Evolutionary conservation across 1,140 invertebrate genomes (phyloP), one percentile per base, ranked within the genome.

Genomic region (Harlomillsia oculata): DNA sequence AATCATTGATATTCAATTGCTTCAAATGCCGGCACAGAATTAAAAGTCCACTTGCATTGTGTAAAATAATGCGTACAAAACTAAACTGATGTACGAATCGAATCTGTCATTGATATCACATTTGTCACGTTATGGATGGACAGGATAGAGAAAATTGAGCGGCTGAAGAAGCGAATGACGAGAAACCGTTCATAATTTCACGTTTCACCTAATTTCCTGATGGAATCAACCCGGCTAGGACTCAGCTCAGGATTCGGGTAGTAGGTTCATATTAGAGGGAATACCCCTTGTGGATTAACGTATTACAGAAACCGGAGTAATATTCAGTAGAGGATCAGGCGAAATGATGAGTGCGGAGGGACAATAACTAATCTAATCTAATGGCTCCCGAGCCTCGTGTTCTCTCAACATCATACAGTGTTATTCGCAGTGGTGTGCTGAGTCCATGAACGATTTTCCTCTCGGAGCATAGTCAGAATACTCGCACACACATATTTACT

Each of bases 331-430:
- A 48, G 43, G 45, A 48, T 48, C 36, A 48, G 16, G 28, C 13
- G 45, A 48, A 48, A 48, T 48, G 45, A 48, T 48, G 45, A 48
- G 45, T 48, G 45, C 45, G 28, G 45, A n/a, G 45, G 45, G 45
- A 48, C 45, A 48, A 48, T 48, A 48, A 48, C 45, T 48, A 48
- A 48, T 48, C 45, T 48, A 48, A 48, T 48, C 45, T 48, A 48
- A 48, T 34, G 45, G 45, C 45, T 48, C 45, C 45, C 45, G 21
- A n/a, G 44, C 41, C n/a, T 13, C 23, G 14, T 28, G 28, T 45
- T 29, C 21, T 28, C 18, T 21, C 39, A 41, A 41, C 11, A 8
- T 34, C 26, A 29, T 34, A 34, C 32, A 34, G 32, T 34, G 32
- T 8, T 18, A 46, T 14, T n/a, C 2, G 21, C 11, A 8, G 8